These are phyloP conservation scores for Drosophila nr. medialis DNA, from an alignment of 2,888 invertebrate genomes.

Conservation along the genomic window DNA sequence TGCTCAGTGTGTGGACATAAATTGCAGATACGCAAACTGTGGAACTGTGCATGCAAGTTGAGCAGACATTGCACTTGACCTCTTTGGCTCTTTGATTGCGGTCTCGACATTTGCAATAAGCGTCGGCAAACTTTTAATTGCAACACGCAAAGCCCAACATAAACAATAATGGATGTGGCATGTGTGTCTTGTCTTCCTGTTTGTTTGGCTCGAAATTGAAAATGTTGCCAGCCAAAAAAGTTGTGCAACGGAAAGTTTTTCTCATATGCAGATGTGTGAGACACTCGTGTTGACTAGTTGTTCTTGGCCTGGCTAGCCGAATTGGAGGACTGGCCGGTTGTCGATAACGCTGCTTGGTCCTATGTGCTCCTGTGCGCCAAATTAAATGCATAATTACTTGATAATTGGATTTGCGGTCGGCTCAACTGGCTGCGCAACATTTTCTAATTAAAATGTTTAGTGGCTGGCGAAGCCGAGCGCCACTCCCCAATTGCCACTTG, in stretches of 20 bases:
- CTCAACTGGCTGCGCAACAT: conserved; percentile 72
- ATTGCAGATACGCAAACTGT: conserved; percentile 46
- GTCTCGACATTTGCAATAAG: conserved; percentile 70
- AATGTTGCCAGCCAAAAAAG: conserved; percentile 50
- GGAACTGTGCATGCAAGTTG: conserved; percentile 17
- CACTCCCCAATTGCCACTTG: conserved; percentile 56
- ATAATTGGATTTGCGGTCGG: conserved; percentile 78
- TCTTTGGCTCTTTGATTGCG: conserved; percentile 64
- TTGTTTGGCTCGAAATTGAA: conserved; percentile 63
- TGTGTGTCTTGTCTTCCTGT: conserved; percentile 32
- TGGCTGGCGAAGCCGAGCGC: conserved; percentile 43
- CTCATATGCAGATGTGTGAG: conserved; percentile 32
- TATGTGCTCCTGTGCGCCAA: conserved; percentile 33
- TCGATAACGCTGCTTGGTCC: conserved; percentile 45
- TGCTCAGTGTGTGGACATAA: conserved; percentile 35
- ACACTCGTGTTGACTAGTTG: conserved; percentile 24
- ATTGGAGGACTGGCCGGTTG: conserved; percentile 35
- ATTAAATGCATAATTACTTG: conserved; percentile 79
- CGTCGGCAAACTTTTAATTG: conserved; percentile 74
- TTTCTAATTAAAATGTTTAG: conserved; percentile 80
- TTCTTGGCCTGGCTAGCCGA: conserved; percentile 25
- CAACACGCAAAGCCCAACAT: conserved; percentile 38
- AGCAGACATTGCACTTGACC: conserved; percentile 65
- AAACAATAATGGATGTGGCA: conserved; percentile 29
- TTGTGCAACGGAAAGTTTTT: conserved; percentile 56